A percentile compares a stretch with the other conserved stretches of the same genome.
Evolutionary conservation across 2,113 vertebrate species (phyloP).

Genomic region (Oryzias curvinotus): DNA sequence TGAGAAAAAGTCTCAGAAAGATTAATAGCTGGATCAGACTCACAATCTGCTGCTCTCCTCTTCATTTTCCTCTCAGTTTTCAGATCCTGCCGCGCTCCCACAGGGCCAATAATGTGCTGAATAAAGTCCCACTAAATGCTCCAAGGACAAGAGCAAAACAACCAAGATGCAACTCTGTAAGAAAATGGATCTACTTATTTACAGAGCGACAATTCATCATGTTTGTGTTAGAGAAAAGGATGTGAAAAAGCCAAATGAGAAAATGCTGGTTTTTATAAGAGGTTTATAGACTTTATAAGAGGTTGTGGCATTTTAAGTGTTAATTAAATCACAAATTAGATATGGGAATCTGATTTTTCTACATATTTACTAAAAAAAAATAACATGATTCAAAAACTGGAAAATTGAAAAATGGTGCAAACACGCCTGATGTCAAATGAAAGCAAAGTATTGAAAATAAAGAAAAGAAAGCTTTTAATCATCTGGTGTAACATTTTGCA

Average conservation of each 20-base stretch:
- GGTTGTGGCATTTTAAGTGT: too few species aligned
- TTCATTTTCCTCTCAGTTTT: constrained; percentile 41
- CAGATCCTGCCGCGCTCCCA: constrained; percentile 25
- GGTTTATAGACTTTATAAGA: too few species aligned
- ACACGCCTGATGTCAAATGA: too few species aligned
- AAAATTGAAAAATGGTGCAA: too few species aligned
- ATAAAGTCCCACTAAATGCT: constrained; percentile 31
- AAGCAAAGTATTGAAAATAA: too few species aligned
- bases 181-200: constrained; percentile 1
- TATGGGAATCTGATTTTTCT: too few species aligned
- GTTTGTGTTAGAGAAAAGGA: constrained; percentile 1
- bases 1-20: constrained; percentile 17
- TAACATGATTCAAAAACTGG: too few species aligned
- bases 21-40: constrained; percentile 36
- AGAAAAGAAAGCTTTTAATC: too few species aligned
- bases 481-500: too few species aligned
- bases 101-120: constrained; percentile 31
- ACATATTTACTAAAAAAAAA: too few species aligned
- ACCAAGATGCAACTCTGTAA: constrained; percentile 15
- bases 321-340: too few species aligned
- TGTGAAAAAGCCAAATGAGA: too few species aligned
- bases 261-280: not conserved
- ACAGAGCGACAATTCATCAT: not conserved
- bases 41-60: constrained; percentile 22
- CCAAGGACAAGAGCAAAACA: constrained; percentile 29